Conservation (phyloP, 2,888 invertebrate species). For the Tillus elongatus region DNA sequence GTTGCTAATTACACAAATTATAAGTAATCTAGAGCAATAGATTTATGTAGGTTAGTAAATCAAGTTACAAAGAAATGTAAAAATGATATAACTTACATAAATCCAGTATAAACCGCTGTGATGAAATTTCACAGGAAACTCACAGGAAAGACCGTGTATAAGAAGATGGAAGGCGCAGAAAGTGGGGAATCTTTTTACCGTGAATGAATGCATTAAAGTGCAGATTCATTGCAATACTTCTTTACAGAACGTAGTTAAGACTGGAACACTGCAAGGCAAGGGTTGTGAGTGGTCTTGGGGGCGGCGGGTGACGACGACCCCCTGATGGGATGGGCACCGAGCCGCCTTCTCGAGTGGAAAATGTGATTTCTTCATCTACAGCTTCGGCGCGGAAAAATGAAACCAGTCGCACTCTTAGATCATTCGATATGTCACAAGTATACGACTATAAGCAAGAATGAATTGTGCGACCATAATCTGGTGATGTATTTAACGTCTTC, state of each 20-base stretch:
- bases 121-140: too few relatives aligned
- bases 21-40: too few relatives aligned
- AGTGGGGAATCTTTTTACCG: background rate
- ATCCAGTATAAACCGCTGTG: too few relatives aligned
- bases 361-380: conserved; percentile 43
- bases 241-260: conserved; percentile 38
- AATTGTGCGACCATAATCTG: too few relatives aligned
- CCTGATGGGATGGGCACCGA: conserved; percentile 20
- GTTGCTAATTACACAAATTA: too few relatives aligned
- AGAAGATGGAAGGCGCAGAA: too few relatives aligned
- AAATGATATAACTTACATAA: too few relatives aligned
- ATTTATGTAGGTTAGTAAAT: too few relatives aligned
- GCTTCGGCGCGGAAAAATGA: conserved; percentile 28
- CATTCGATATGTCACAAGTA: too few relatives aligned
- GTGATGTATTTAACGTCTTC: conserved; percentile 34
- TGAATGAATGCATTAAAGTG: conserved; percentile 17
- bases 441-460: too few relatives aligned
- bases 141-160: too few relatives aligned
- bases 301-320: conserved; percentile 24
- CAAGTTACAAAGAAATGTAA: too few relatives aligned
- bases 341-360: conserved; percentile 40
- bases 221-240: conserved; percentile 32
- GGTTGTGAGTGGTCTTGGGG: conserved; percentile 42
- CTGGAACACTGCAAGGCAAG: conserved; percentile 36
- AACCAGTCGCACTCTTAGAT: conserved; percentile 16